Base-by-base conservation (phyloP, 1,140 invertebrate species). In the Drosophila mayri region DNA sequence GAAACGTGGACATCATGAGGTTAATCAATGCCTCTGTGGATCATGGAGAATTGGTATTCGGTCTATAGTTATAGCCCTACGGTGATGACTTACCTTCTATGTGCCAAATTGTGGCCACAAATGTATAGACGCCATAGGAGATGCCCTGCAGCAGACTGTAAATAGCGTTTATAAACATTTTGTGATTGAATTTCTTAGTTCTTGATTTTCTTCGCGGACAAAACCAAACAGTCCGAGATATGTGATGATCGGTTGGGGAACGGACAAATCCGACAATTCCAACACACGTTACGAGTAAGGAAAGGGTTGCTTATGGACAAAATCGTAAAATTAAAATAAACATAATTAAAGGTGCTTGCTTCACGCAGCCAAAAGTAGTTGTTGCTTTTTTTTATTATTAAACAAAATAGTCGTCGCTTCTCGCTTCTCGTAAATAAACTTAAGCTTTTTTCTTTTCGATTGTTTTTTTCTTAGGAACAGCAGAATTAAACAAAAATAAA, bases 401-500 rank as follows among this genome's bases (percentile, higher is more conserved):
- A 90, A 88, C 85, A 88, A 88, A 88, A 90, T 88, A 81, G 70
- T 90, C 74, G 52, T 84, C 76, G 62, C 78, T 90, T 81, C 52
- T 55, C 66, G 73, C 74, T 75, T 72, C 58, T 75, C 62, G 74
- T 71, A 81, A 73, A 73, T 87, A 83, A 87, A 83, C 73, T 76
- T 73, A 87, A 87, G 79, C 64, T 55, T 73, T 76, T 73, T 76
- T 81, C 64, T 49, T 57, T 80, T 86, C 60, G 55, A 52, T 58
- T 79, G n/a, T 28, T 61, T 73, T 16, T 59, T 62, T 84, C 71
- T 72, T 88, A 90, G 85, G 85, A 90, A 90, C 81, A 90, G 74
- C 84, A 87, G 75, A 79, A 79, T 59, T 67, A 79, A 79, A 74
- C 68, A 79, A 79, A 88, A 90, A 90, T 90, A 90, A 90, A 90